Base-by-base conservation (phyloP, 1,140 invertebrate species). In the Araneus ventricosus region DNA sequence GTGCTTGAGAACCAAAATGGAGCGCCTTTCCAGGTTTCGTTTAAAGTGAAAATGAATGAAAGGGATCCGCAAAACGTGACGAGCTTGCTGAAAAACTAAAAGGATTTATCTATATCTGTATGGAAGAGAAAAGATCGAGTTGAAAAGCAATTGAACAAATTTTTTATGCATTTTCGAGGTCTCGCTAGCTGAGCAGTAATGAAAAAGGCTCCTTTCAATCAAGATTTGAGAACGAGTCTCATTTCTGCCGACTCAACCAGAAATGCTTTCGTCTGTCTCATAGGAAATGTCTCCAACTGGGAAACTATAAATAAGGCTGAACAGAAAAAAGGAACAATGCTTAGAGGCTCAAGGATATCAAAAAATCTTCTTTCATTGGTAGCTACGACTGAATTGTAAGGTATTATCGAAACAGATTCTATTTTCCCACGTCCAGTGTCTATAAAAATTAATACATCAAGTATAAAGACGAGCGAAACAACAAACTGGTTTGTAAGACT, bases 101-200 rank as follows among this genome's bases (percentile, higher is more conserved):
- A 63, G 30, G 27, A 39, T 88, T 41, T 22, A 70, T 67, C 87
- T 88, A 75, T 88, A 87, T 87, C 85, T 87, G 7, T 88, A 41
- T 30, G 45, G 17, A 88, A 70, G 63, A 88, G 87, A 88, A 75
- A 88, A 70, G 87, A 88, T 17, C 37, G 5, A 41, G 30, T 30
- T 41, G 59, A 30, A 75, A 88, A 70, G 63, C 70, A 88, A 88
- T 88, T 88, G 34, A 88, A 70, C 63, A 63, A 88, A 67, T 88
- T 88, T 59, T 84, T 95, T 95, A 39, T 94, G 52, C 52, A 37
- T 39, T 22, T 75, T 37, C n/a, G 41, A 34, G 27, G 84, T 59
- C 52, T 87, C n/a, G 52, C 37, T 37, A 87, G 30, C 52, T 87
- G 85, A 87, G 34, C 8, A 63, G 85, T 87, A 87, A 87, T 87